phyloP scores from a whole-genome alignment of 2,113 vertebrate species.

The Cochlearius cochlearius region DNA sequence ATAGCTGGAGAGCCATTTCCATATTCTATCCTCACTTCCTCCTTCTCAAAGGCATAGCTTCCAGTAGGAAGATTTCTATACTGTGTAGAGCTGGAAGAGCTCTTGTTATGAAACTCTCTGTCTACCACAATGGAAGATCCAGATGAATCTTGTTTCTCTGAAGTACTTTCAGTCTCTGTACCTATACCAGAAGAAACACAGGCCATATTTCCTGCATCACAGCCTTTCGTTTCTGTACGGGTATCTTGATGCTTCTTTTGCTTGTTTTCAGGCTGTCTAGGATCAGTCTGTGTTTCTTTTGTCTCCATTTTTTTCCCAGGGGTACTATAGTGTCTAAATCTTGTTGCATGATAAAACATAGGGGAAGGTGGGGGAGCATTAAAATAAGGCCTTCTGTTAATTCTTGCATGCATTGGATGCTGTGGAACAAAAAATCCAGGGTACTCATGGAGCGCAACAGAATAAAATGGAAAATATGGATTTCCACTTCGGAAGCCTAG shows the following conservation, averaged over 20 bases:
- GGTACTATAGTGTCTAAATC: constrained; percentile 36
- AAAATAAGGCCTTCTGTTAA: constrained; percentile 58
- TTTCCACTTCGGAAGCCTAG: constrained; percentile 61
- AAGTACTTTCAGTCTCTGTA: constrained; percentile 35
- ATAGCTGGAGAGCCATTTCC: constrained; percentile 54
- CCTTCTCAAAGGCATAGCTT: constrained; percentile 66
- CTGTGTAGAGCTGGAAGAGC: constrained; percentile 8
- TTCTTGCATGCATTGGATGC: constrained; percentile 41
- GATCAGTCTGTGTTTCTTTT: constrained; percentile 67
- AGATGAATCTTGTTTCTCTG: constrained; percentile 28
- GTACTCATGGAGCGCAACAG: constrained; percentile 37
- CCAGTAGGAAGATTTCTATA: constrained; percentile 46
- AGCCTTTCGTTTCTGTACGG: constrained; percentile 14
- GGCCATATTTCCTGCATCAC: not conserved
- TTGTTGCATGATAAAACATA: constrained; percentile 55
- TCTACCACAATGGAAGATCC: constrained; percentile 49
- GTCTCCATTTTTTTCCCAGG: constrained; percentile 56
- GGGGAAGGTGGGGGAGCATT: constrained; percentile 60
- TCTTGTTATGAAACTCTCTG: constrained; percentile 53
- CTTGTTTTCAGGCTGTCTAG: constrained; percentile 56
- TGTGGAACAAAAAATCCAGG: constrained; percentile 56
- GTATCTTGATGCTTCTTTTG: constrained; percentile 32
- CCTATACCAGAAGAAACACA: constrained; percentile 53
- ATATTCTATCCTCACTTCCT: constrained; percentile 61
- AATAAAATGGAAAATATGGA: constrained; percentile 52